Conservation (phyloP, 2,888 invertebrate species). For the Alcis repandata region DNA sequence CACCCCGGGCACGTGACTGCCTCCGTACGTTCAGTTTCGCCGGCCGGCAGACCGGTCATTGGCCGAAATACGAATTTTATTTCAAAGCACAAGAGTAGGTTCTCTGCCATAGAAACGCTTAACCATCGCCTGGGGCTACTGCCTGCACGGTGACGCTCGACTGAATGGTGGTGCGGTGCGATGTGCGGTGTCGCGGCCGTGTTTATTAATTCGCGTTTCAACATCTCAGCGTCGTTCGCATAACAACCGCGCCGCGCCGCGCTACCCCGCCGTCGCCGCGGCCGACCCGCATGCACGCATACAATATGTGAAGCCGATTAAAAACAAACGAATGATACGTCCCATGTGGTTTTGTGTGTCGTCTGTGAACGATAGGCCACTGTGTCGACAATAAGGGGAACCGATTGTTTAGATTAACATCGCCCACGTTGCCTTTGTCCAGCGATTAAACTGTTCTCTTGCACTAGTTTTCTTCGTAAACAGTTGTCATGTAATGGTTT, state of each 20-base stretch:
- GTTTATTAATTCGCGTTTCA: slow-evolving; percentile 64
- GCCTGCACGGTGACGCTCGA: slow-evolving; percentile 62
- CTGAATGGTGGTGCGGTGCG: slow-evolving; percentile 54
- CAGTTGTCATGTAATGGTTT: slow-evolving; percentile 37
- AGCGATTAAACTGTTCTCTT: slow-evolving; percentile 44
- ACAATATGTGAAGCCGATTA: slow-evolving; percentile 58
- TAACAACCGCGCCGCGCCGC: slow-evolving; percentile 63
- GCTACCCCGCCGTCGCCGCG: slow-evolving; percentile 56
- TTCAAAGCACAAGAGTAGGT: slow-evolving; percentile 68
- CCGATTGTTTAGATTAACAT: slow-evolving; percentile 49
- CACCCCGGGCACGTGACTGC: slow-evolving; percentile 87
- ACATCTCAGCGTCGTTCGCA: slow-evolving; percentile 67
- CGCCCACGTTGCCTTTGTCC: slow-evolving; percentile 41
- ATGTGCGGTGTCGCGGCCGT: slow-evolving; percentile 55
- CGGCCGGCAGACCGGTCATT: slow-evolving; percentile 82
- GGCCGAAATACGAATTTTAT: slow-evolving; percentile 77
- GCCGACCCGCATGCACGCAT: slow-evolving; percentile 58
- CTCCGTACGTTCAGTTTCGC: slow-evolving; percentile 75
- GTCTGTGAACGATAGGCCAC: slow-evolving; percentile 54
- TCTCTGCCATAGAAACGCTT: slow-evolving; percentile 74
- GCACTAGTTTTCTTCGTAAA: slow-evolving; percentile 45
- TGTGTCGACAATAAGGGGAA: slow-evolving; percentile 50
- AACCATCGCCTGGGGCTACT: slow-evolving; percentile 68
- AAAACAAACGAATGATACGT: slow-evolving; percentile 61
- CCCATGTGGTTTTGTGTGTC: slow-evolving; percentile 64